Base-by-base conservation (phyloP, 2,113 vertebrate species). In the Dasyurus viverrinus region DNA sequence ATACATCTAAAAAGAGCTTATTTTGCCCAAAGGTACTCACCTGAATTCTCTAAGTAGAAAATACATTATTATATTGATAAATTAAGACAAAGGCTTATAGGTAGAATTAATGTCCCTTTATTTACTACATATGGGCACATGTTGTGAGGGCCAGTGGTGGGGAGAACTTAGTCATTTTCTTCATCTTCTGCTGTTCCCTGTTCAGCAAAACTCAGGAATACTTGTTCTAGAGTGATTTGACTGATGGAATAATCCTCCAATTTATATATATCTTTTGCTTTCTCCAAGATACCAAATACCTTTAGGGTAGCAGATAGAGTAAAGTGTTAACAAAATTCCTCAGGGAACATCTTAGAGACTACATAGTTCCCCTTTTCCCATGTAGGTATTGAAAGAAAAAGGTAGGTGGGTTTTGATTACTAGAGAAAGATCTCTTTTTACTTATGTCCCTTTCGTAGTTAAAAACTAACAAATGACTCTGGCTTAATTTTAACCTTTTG, bases 211-310 rank as follows among this genome's bases (percentile, higher is more conserved):
- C 99, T 99, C 98, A 99, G 99, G 98, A 99, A 99, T 92, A 99
- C 99, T 96, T 99, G 99, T 98, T 99, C 99, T 98, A 99, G 98
- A 3, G 99, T 99, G 93, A 99, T 99, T 98, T 99, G 99, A 98
- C 99, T 99, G 96, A 99, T 99, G 0, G 99, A 99, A 96, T 99
- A 99, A 98, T 99, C 99, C 53, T 99, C 99, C 91, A 99, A 97
- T 84, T 68, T 93, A 95, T 99, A 99, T 96, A 99, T 99, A 98
- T 99, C 99, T 98, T 99, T 99, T 98, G 99, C 99, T 97, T 99
- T 99, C 98, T 99, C 99, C 93, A 99, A 96, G 54, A 99, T 99
- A 84, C 99, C 99, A 89, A 99, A 99, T 95, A 99, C 99, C 99
- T 99, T 97, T 42, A 54, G 8, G 90, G 89, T 53, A 91, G 52